Evolutionary conservation across 2,888 invertebrate genomes (phyloP), one percentile per base, ranked within the genome.

Genomic region (Spisula solida): DNA sequence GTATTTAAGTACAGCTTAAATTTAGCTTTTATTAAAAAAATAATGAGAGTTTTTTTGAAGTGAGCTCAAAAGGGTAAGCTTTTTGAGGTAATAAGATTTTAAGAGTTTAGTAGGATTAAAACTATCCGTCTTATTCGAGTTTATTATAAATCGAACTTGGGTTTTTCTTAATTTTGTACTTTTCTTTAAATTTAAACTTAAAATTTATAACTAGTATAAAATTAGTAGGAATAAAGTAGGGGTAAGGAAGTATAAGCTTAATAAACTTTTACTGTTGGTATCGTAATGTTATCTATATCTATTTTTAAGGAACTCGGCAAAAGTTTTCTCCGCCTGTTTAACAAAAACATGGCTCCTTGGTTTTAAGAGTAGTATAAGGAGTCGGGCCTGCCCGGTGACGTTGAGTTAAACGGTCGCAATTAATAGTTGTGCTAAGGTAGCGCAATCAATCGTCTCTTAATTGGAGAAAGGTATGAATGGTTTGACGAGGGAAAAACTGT

Each of bases 401-500:
- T 84, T 34, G n/a, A 5, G 31, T 93, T 94, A 82, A 95, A 95
- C 92, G 93, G 95, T 94, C 92, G 95, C 95, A 93, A 94, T 94
- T 94, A 88, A 88, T 6, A 97, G 98, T 98, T 98, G 97, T 88
- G 56, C 85, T 88, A 91, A 91, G 80, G 90, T 91, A 91, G 90
- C 90, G 85, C 60, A 85, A 87, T 91, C 31, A 88, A 14, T 88
- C 55, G 90, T 41, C 87, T 82, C 82, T 87, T 91, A 88, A 91
- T 87, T 87, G 82, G 83, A 80, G 86, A 47, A 29, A 29, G 80
- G 88, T 84, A 86, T 91, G 90, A 91, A 91, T 80, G 90, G 88
- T 79, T 87, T 87, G 87, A 92, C 90, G 88, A 79, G 80, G 80
- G 81, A 41, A 8, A 12, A 75, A 29, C 87, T 90, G 84, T 90